These are phyloP conservation scores for Latrodectus elegans DNA, from an alignment of 2,888 invertebrate species.

Conservation along the genomic window DNA sequence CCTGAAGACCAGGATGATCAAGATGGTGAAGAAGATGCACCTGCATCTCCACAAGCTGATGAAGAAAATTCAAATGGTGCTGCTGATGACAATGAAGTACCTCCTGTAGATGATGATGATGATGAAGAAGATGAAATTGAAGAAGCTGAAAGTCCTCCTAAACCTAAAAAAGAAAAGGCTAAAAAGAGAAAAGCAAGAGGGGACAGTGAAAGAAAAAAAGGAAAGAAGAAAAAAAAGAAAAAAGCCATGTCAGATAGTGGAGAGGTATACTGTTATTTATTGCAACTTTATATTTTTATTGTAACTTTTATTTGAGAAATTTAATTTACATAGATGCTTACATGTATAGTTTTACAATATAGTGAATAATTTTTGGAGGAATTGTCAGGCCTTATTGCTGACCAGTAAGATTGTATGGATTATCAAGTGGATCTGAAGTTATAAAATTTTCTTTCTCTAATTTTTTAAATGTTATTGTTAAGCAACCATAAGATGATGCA, in stretches of 20 bases:
- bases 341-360: too few species aligned
- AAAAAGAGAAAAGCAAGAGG: constrained; percentile 93
- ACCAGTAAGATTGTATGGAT: too few species aligned
- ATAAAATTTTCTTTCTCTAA: too few species aligned
- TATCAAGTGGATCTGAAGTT: too few species aligned
- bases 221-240: constrained; percentile 95
- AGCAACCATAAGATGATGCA: too few species aligned
- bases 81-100: constrained; percentile 48
- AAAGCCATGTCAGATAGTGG: constrained; percentile 84
- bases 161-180: constrained; percentile 82
- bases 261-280: constrained; percentile 75
- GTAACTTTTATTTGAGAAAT: too few species aligned
- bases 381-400: too few species aligned
- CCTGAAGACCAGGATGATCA: constrained; percentile 69
- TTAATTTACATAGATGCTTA: too few species aligned
- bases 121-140: constrained; percentile 70
- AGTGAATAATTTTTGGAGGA: too few species aligned
- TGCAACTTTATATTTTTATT: too few species aligned
- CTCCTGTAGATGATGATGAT: constrained; percentile 47
- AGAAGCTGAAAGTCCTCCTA: constrained; percentile 66
- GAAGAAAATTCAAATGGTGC: constrained; percentile 74
- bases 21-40: constrained; percentile 58
- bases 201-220: constrained; percentile 90
- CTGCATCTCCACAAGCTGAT: constrained; percentile 39
- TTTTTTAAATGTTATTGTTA: too few species aligned